Evolutionary conservation across 2,797 vertebrate genomes (phyloP).

Genomic region (Poeciliopsis paucimaculata): DNA sequence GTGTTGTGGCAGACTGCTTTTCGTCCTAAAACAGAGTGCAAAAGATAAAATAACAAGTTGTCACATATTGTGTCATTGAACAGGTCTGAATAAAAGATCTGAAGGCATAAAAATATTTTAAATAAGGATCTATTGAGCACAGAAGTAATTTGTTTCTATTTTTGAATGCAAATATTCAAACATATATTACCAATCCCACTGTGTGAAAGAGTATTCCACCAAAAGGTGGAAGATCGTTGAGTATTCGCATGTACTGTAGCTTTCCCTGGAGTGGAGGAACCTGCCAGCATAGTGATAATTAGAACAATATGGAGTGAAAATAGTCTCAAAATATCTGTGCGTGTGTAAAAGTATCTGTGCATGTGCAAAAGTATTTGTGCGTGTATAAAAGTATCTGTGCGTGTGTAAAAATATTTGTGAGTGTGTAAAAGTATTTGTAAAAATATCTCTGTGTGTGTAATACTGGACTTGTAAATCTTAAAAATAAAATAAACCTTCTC

Average conservation of each 20-base stretch:
- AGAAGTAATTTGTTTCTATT: slow-evolving; percentile 4
- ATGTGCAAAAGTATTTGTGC: too few species aligned
- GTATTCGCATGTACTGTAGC: slow-evolving; percentile 95
- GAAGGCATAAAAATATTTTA: neutral
- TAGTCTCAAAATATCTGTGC: too few species aligned
- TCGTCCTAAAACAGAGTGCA: slow-evolving; percentile 84
- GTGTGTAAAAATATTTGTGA: too few species aligned
- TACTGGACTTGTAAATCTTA: too few species aligned
- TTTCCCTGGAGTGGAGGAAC: slow-evolving; percentile 95
- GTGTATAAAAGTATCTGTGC: too few species aligned
- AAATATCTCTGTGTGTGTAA: too few species aligned
- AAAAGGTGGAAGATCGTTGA: slow-evolving; percentile 97
- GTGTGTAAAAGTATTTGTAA: too few species aligned
- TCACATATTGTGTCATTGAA: neutral
- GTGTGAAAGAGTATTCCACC: slow-evolving; percentile 96
- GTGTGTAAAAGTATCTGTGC: too few species aligned
- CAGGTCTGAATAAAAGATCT: neutral
- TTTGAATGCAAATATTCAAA: slow-evolving; percentile 21
- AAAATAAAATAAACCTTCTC: too few species aligned
- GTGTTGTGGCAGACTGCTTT: slow-evolving; percentile 93
- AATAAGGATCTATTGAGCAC: neutral
- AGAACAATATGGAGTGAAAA: slow-evolving; percentile 5
- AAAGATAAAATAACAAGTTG: slow-evolving; percentile 4
- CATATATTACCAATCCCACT: slow-evolving; percentile 90
- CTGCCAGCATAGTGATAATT: slow-evolving; percentile 74